Conservation (phyloP, 1,140 invertebrate species). For the Heliothis subflexa region DNA sequence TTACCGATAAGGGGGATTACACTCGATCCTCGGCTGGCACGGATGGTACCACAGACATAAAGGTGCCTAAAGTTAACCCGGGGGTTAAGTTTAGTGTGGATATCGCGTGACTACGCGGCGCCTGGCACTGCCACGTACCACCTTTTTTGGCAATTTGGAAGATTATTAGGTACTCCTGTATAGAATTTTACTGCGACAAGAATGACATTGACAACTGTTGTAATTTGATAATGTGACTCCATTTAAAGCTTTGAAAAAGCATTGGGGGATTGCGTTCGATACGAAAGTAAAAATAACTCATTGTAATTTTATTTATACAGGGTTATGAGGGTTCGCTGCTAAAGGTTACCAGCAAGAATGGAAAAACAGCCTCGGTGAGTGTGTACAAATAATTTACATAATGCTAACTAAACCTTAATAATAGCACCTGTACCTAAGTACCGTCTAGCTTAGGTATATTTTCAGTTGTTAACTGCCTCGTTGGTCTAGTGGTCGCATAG, state of each 20-base stretch:
- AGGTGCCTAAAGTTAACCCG: constrained; percentile 69
- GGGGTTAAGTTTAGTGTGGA: constrained; percentile 59
- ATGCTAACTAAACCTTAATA: neutral
- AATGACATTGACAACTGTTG: constrained; percentile 58
- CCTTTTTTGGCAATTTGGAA: constrained; percentile 58
- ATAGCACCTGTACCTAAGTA: neutral
- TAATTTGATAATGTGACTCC: constrained; percentile 53
- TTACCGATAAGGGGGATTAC: constrained; percentile 80
- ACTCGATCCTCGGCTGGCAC: constrained; percentile 77
- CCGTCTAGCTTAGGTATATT: neutral
- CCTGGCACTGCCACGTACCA: constrained; percentile 68
- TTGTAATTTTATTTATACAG: constrained; percentile 88
- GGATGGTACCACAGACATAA: constrained; percentile 72
- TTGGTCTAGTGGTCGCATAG: too few species aligned
- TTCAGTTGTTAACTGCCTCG: too few species aligned
- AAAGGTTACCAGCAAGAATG: constrained; percentile 99
- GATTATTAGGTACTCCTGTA: constrained; percentile 52
- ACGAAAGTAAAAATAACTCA: constrained; percentile 51
- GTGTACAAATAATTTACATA: constrained; percentile 38
- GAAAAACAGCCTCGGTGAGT: constrained; percentile 99
- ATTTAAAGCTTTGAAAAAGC: constrained; percentile 50
- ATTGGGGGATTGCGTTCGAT: constrained; percentile 36
- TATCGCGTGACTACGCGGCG: constrained; percentile 73
- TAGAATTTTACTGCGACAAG: constrained; percentile 66
- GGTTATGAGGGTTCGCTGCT: constrained; percentile 99